Percentiles rank a stretch among this genome's conserved stretches.
Conservation (phyloP, 35 echinoderm and acorn worm genomes). For the Chiridota heheva region DNA sequence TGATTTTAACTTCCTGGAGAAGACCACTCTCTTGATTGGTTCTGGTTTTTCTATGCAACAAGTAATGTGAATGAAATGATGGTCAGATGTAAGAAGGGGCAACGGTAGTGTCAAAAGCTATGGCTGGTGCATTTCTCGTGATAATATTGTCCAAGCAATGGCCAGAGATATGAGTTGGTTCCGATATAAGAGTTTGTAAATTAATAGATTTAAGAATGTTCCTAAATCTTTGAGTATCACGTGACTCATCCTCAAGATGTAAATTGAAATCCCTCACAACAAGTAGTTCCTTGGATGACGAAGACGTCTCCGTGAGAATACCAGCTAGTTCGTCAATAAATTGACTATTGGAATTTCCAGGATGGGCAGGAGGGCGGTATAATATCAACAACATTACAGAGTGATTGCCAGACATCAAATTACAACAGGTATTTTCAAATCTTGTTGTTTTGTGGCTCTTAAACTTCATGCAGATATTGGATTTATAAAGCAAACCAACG, state of each 20-base stretch:
- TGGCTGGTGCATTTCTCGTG: no score
- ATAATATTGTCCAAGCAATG: no score
- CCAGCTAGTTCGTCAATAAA: no score
- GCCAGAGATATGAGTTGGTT: conserved; percentile 2
- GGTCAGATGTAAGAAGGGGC: neutral
- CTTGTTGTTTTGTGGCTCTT: neutral
- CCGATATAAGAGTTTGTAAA: neutral
- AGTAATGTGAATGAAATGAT: neutral
- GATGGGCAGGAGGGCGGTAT: conserved; percentile 8
- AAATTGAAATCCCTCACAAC: conserved; percentile 6
- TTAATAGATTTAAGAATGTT: conserved; percentile 1
- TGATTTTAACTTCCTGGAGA: neutral
- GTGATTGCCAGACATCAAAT: neutral
- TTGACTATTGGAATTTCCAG: no score
- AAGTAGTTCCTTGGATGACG: neutral
- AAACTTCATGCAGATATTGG: conserved; percentile 20
- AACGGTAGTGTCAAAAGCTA: no score
- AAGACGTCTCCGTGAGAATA: conserved; percentile 22
- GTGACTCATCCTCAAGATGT: conserved; percentile 21
- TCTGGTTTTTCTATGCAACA: neutral
- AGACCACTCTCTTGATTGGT: neutral
- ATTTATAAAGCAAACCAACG: conserved; percentile 20
- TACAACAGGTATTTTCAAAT: neutral
- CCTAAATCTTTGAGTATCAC: neutral
- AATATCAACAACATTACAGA: conserved; percentile 7